phyloP scores from a whole-genome alignment of 2,888 invertebrate species.

The Schizotus pectinicornis region DNA sequence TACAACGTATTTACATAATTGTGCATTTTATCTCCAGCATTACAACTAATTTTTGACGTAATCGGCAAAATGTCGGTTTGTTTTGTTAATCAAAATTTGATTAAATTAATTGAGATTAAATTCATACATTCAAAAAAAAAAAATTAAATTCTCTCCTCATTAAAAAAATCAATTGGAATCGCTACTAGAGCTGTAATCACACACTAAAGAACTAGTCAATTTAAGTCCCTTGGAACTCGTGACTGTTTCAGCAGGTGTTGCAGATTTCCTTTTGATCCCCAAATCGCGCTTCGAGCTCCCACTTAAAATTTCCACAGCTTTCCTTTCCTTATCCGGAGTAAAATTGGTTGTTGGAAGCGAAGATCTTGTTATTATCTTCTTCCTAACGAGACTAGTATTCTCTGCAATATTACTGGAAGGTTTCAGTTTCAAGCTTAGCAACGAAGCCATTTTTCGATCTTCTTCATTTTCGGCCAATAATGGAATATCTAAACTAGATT shows the following conservation, averaged over 20 bases:
- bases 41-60: too few species aligned
- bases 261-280: constrained; percentile 40
- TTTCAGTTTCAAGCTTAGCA: constrained; percentile 73
- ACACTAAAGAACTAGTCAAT: constrained; percentile 42
- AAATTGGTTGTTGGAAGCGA: constrained; percentile 53
- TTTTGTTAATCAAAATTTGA: too few species aligned
- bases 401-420: constrained; percentile 68
- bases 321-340: constrained; percentile 49
- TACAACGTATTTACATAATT: too few species aligned
- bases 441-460: constrained; percentile 79
- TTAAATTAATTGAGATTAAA: neutral
- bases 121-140: neutral
- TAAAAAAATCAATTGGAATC: constrained; percentile 42
- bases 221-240: constrained; percentile 13
- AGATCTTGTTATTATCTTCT: constrained; percentile 50
- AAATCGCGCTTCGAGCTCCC: constrained; percentile 34
- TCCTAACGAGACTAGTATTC: constrained; percentile 52
- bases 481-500: constrained; percentile 77
- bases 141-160: too few species aligned
- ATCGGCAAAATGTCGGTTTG: too few species aligned
- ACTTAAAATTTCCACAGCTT: constrained; percentile 49
- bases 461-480: constrained; percentile 81
- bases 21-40: too few species aligned
- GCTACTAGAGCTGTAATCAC: constrained; percentile 50
- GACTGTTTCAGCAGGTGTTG: neutral